These are phyloP conservation scores for Sialis fuliginosa DNA, from an alignment of 2,888 invertebrate genomes.

Conservation along the genomic window DNA sequence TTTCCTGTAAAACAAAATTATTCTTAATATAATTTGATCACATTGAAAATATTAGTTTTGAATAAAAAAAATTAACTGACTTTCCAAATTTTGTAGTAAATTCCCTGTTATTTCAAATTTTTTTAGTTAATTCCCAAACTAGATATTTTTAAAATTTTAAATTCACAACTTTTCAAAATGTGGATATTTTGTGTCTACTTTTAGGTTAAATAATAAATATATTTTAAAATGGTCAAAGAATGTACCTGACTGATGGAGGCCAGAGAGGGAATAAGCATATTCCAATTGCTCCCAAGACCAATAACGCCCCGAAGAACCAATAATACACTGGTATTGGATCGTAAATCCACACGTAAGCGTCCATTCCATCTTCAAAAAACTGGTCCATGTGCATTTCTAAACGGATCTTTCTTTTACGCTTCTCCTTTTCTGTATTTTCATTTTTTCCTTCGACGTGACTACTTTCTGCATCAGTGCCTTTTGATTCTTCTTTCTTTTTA, in stretches of 20 bases:
- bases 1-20: constrained; percentile 34
- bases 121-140: too few relatives aligned
- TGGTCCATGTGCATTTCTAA: constrained; percentile 97
- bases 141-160: neutral
- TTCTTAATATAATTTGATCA: neutral
- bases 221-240: neutral
- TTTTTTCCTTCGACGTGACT: constrained; percentile 32
- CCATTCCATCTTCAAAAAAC: constrained; percentile 78
- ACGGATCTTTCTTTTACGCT: constrained; percentile 77
- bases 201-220: neutral
- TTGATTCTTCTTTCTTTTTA: constrained; percentile 36
- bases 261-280: constrained; percentile 98
- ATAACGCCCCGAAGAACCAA: constrained; percentile 79
- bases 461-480: constrained; percentile 29
- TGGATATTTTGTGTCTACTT: neutral
- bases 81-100: too few relatives aligned
- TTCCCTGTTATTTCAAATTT: too few relatives aligned
- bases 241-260: constrained; percentile 77
- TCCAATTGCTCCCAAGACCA: constrained; percentile 83
- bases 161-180: neutral
- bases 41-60: constrained; percentile 1
- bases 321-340: constrained; percentile 90
- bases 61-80: neutral
- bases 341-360: constrained; percentile 97
- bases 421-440: constrained; percentile 33